phyloP scores from a whole-genome alignment of 37 sponge, comb jelly and placozoan genomes.

The Corticium candelabrum region DNA sequence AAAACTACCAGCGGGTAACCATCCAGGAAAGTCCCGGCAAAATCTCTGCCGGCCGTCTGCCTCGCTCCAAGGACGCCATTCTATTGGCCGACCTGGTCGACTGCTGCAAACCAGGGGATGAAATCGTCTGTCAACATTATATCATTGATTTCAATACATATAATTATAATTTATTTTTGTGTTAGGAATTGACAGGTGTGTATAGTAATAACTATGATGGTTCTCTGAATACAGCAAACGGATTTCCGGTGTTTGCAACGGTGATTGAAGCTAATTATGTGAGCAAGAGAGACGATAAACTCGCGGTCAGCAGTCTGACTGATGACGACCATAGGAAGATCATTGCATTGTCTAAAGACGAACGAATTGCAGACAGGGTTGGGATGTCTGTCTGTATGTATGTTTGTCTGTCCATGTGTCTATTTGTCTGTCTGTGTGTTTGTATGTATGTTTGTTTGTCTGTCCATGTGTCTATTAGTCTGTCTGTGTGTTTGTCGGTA shows the following conservation, averaged over 20 bases:
- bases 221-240: conserved; percentile 95
- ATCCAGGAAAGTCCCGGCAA: conserved; percentile 98
- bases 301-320: conserved; percentile 74
- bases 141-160: background rate
- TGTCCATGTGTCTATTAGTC: too few species aligned
- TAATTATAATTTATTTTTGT: conserved; percentile 2
- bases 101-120: conserved; percentile 95
- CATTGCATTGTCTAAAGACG: conserved; percentile 75
- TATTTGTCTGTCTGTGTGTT: too few species aligned
- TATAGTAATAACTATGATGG: conserved; percentile 94
- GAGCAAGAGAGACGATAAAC: conserved; percentile 83
- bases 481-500: too few species aligned
- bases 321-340: conserved; percentile 88
- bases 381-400: too few species aligned
- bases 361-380: conserved; percentile 87
- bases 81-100: conserved; percentile 95
- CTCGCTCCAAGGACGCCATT: conserved; percentile 92
- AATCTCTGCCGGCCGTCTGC: conserved; percentile 94
- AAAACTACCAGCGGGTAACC: conserved; percentile 97
- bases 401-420: too few species aligned
- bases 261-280: conserved; percentile 96
- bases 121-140: conserved; percentile 49
- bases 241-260: conserved; percentile 97
- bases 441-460: too few species aligned
- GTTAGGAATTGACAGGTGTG: conserved; percentile 88